These are phyloP conservation scores for Sphenodon punctatus DNA, from an alignment of 2,797 vertebrate species.

Conservation along the genomic window DNA sequence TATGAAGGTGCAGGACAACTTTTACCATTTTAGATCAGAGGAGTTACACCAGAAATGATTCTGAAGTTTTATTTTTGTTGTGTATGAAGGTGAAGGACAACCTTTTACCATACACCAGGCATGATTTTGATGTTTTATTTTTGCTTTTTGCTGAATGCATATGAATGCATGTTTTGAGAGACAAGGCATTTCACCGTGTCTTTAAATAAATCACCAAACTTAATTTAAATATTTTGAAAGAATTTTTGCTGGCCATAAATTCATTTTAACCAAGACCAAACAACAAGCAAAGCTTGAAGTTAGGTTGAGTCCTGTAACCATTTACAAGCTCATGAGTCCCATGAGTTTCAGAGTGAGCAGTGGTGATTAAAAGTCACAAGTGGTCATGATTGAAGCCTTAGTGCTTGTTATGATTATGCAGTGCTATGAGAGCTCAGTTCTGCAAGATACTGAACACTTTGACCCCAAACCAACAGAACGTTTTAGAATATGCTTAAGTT, in stretches of 20 bases:
- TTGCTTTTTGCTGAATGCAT: no score
- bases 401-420: not conserved
- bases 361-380: no score
- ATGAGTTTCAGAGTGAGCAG: no score
- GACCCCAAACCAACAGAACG: not conserved
- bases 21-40: not conserved
- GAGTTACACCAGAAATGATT: not conserved
- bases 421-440: not conserved
- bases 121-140: no score
- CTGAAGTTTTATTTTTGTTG: not conserved
- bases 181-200: not conserved
- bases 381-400: no score
- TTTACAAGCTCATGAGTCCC: no score
- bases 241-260: not conserved
- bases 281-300: not conserved
- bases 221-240: not conserved
- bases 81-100: no score
- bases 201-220: not conserved
- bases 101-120: no score
- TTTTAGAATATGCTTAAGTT: constrained; percentile 5
- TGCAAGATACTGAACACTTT: not conserved
- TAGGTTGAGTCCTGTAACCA: no score
- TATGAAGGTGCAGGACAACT: not conserved
- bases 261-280: not conserved
- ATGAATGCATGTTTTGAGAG: constrained; percentile 1